Evolutionary conservation across 2,113 vertebrate genomes (phyloP), one percentile per base, ranked within the genome.

Genomic region (Trochalopteron elliotii): DNA sequence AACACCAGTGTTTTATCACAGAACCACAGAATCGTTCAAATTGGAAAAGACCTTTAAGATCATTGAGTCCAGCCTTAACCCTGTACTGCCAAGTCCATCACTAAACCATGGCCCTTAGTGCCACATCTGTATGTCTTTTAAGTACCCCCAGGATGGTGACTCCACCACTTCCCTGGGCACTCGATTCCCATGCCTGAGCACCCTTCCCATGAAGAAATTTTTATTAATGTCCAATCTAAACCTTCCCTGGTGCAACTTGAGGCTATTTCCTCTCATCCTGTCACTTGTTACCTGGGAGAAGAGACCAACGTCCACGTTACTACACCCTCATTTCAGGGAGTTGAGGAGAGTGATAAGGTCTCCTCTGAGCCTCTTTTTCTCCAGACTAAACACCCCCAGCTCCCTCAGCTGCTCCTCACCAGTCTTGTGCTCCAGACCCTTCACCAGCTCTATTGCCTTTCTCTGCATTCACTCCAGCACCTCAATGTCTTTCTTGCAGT

Each of bases 231-330:
- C 15, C 45, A 30, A 10, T 39, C 53, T 40, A 39, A 60, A 45
- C 6, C 9, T 82, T 8, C 15, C 1, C 23, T 17, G 31, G 8
- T 45, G 28, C 23, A 74, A 52, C 19, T 14, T 50, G 22, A 57
- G 50, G 12, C 21, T 15, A 4, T 57, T 44, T 52, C 12, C 22
- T 74, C 68, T n/a, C 23, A 59, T 39, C 19, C 52, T 67, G 12
- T 39, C 77, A 21, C 28, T 45, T 82, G 20, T 45, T 39, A 65
- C 5, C 5, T 45, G 33, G 45, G 33, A 53, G 60, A 67, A 74
- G 11, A 68, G 8, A 30, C 8, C 0, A 0, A 53, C 2, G 11
- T 6, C 1, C 10, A 30, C 11, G 23, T n/a, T 53, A 11, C 30
- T n/a, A 13, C 4, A 3, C 0, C 9, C 11, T 68, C 52, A 15